A percentile compares a stretch with the other conserved stretches of the same genome.
phyloP scores from a whole-genome alignment of 2,113 vertebrate genomes.

The Ondatra zibethicus region DNA sequence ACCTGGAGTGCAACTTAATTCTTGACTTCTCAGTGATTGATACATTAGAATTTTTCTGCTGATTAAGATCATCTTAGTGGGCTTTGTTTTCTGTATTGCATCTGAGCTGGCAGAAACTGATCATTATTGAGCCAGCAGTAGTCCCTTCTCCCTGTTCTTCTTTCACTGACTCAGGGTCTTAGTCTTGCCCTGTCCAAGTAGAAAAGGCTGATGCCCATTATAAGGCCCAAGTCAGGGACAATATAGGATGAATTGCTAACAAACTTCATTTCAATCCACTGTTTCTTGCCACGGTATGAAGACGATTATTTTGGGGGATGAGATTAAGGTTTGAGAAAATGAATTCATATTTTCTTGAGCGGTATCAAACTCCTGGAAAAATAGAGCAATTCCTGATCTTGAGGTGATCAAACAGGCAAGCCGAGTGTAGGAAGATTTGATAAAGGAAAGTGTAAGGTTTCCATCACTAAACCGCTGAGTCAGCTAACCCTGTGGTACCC shows the following conservation, averaged over 20 bases:
- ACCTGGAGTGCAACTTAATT: not conserved
- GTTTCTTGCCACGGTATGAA: not conserved
- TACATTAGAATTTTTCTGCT: not conserved
- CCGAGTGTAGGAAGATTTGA: not conserved
- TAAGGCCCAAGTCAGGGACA: not conserved
- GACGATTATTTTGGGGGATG: not conserved
- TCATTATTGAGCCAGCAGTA: not conserved
- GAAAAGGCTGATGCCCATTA: not conserved
- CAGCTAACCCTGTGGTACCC: not conserved
- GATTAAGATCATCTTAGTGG: not conserved
- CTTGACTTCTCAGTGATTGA: not conserved
- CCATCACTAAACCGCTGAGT: not conserved
- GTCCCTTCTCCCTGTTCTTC: no score
- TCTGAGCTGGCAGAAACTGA: not conserved
- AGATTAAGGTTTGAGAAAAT: not conserved
- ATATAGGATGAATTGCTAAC: no score
- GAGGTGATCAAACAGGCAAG: not conserved
- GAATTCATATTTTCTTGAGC: not conserved
- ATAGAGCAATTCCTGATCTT: not conserved
- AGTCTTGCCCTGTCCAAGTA: not conserved
- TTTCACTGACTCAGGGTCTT: not conserved
- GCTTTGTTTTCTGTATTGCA: not conserved
- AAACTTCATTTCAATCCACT: not conserved
- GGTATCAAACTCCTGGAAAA: not conserved
- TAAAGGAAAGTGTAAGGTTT: not conserved